These are phyloP conservation scores for Myrmecobius fasciatus DNA, from an alignment of 2,113 vertebrate species.

Conservation along the genomic window DNA sequence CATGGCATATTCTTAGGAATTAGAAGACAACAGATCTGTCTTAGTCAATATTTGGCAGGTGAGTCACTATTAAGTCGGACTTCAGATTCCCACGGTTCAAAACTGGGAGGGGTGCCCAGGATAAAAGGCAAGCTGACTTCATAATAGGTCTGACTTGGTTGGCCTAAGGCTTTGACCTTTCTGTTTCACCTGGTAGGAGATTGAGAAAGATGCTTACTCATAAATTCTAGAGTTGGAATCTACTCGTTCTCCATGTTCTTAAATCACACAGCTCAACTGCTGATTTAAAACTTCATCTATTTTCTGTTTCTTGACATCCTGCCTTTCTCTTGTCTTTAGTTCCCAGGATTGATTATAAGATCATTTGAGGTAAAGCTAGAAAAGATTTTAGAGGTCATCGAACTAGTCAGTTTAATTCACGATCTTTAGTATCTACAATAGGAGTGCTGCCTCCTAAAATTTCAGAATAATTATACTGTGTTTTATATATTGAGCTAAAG, in stretches of 20 bases:
- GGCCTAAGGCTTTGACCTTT: not conserved
- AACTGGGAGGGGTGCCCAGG: not conserved
- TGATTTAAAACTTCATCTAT: not conserved
- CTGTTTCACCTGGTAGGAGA: not conserved
- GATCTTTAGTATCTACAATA: not conserved
- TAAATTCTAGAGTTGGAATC: not conserved
- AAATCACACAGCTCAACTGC: not conserved
- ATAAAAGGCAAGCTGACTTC: not conserved
- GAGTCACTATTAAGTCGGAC: not conserved
- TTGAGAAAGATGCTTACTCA: not conserved
- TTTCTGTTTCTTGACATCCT: not conserved
- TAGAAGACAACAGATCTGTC: not conserved
- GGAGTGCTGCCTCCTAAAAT: not conserved
- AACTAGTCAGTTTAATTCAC: not conserved
- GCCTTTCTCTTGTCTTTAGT: not conserved
- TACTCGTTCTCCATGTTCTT: not conserved
- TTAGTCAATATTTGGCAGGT: not conserved
- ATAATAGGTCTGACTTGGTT: not conserved
- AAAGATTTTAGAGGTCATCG: not conserved
- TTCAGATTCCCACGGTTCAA: not conserved
- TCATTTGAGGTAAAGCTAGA: not conserved
- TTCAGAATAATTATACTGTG: not conserved
- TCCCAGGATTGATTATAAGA: not conserved
- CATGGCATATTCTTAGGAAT: not conserved
- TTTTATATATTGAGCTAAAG: not conserved